These are phyloP conservation scores for Archilochus colubris DNA, from an alignment of 2,113 vertebrate genomes.

Conservation along the genomic window DNA sequence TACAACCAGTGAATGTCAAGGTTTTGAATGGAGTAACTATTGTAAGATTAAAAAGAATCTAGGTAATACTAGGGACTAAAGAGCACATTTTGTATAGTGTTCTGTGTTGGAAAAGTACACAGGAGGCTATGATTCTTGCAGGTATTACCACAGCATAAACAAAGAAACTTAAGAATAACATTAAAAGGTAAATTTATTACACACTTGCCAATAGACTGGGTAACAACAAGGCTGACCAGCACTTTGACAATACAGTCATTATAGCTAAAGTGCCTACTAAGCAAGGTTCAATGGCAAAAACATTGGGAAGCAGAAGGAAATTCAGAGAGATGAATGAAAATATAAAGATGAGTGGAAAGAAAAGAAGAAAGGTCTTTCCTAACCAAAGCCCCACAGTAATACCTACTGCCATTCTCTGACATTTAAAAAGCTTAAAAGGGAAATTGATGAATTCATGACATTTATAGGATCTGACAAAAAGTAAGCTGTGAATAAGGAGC, in stretches of 20 bases:
- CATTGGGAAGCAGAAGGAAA: background rate
- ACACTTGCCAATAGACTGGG: background rate
- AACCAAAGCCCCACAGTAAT: background rate
- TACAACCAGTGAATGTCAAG: background rate
- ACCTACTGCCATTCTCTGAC: background rate
- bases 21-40: background rate
- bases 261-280: background rate
- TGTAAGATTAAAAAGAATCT: background rate
- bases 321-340: background rate
- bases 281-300: background rate
- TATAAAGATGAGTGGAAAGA: background rate
- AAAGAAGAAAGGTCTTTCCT: background rate
- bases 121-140: background rate
- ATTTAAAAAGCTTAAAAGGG: background rate
- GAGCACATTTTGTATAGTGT: background rate
- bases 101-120: background rate
- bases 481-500: background rate
- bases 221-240: background rate
- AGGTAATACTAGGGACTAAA: background rate
- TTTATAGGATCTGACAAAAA: background rate
- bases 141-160: background rate
- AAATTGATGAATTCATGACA: background rate
- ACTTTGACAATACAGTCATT: background rate
- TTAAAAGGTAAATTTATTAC: background rate
- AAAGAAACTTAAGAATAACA: background rate